phyloP scores from a whole-genome alignment of 1,140 invertebrate genomes.

The Drosophila murphyi region DNA sequence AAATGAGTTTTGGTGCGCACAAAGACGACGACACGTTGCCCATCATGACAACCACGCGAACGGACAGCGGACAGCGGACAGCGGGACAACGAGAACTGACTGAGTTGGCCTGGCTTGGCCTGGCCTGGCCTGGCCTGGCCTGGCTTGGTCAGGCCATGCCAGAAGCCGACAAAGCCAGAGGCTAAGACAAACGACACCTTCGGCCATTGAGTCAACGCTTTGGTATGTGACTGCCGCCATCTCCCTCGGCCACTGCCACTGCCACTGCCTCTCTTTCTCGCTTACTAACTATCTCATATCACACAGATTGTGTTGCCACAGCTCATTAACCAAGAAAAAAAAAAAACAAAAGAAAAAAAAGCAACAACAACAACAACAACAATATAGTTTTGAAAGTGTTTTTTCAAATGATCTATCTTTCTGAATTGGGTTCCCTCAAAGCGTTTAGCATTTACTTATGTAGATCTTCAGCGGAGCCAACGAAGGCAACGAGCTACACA shows the following conservation, averaged over 20 bases:
- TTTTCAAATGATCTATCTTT: constrained; percentile 30
- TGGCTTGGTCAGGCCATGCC: constrained; percentile 15
- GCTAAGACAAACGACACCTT: constrained; percentile 79
- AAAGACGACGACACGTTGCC: constrained; percentile 80
- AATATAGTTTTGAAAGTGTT: constrained; percentile 43
- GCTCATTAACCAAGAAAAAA: constrained; percentile 64
- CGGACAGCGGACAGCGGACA: constrained; percentile 1
- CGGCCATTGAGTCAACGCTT: constrained; percentile 78
- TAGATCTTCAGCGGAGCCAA: constrained; percentile 5
- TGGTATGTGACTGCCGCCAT: constrained; percentile 57
- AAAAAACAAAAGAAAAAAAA: not conserved
- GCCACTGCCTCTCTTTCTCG: constrained; percentile 18
- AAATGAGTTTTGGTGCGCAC: constrained; percentile 81
- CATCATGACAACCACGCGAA: constrained; percentile 43
- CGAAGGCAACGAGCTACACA: constrained; percentile 27
- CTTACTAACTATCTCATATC: constrained; percentile 2
- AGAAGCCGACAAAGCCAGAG: constrained; percentile 73
- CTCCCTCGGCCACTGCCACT: not conserved
- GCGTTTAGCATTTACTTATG: constrained; percentile 18
- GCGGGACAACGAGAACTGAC: constrained; percentile 20
- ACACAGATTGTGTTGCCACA: constrained; percentile 19
- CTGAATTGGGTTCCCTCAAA: not conserved
- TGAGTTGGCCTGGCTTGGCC: not conserved
- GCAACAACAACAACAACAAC: not conserved
- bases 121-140: not conserved